Base-by-base conservation (phyloP, 2,888 invertebrate species). In the Sipha maydis region DNA sequence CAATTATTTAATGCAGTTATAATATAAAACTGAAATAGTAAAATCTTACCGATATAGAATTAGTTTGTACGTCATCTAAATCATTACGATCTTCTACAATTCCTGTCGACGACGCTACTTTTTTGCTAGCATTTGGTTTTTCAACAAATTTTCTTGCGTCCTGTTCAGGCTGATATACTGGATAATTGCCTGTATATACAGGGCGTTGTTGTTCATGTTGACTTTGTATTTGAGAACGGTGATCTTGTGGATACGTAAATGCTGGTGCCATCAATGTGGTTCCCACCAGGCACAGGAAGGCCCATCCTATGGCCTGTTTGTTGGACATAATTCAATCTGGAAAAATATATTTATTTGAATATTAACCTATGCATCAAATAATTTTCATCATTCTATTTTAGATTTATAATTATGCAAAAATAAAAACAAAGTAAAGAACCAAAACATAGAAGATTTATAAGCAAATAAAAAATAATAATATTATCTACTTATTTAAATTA, bases 121-220 rank as follows among this genome's bases (percentile, higher is more conserved):
- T 97, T 93, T 97, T 97, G 91, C 96, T 94, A 28, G 96, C 95
- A 91, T 97, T 97, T 25, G 97, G 95, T 92, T 97, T 97, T 91
- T 96, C 97, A 0, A 96, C 96, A 92, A 96, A 97, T 93, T 97
- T 97, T 90, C 97, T 93, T 89, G 95, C 95, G 90, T 93, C 95
- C 25, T 90, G 90, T 48, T 88, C 88, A 0, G 75, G 82, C 17
- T 88, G 88, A 89, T 89, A 61, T 89, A 90, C 41, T 14, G 79
- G 84, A 41, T 78, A 85, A 41, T 89, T 41, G 67, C 76, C 76
- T 88, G 77, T 67, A 28, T 88, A 88, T 25, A 76, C 79, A 19
- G 88, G 82, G 17, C 8, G 88, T 31, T 82, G 88, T 28, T 21
- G 79, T 41, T 80, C 79, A 19, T 75, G 56, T 28, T 82, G 56